A percentile compares a stretch with the other conserved stretches of the same genome.
Evolutionary conservation across 2,113 vertebrate genomes (phyloP).

Genomic region (Astur gentilis): DNA sequence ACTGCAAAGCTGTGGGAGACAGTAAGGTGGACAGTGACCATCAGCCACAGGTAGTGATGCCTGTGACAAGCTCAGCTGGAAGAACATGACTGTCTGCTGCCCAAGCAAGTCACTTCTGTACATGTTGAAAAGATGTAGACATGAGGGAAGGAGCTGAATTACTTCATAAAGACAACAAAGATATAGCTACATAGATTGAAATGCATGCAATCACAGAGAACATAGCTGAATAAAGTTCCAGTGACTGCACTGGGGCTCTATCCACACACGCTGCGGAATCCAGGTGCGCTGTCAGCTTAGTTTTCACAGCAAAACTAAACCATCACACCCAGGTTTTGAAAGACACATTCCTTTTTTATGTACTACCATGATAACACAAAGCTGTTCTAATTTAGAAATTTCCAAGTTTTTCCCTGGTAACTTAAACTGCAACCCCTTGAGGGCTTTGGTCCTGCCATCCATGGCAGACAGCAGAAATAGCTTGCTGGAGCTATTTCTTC

Average conservation of each 20-base stretch:
- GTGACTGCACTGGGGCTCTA: background rate
- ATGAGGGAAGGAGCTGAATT: background rate
- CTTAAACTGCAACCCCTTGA: background rate
- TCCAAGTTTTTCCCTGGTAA: background rate
- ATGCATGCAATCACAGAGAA: background rate
- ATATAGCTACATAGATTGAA: background rate
- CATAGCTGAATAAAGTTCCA: background rate
- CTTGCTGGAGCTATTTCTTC: background rate
- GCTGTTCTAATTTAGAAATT: background rate
- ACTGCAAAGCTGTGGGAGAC: background rate
- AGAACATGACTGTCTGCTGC: background rate
- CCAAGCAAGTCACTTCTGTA: background rate
- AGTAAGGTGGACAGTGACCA: background rate
- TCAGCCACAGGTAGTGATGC: background rate
- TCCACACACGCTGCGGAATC: accelerated
- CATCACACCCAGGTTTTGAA: background rate
- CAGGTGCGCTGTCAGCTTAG: background rate
- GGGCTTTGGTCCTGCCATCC: background rate
- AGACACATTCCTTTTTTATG: background rate
- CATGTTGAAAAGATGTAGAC: background rate
- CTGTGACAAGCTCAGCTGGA: background rate
- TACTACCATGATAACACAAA: background rate
- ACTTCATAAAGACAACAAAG: background rate
- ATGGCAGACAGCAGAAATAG: background rate
- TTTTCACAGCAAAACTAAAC: background rate